phyloP scores from a whole-genome alignment of 2,113 vertebrate genomes.

The Macaca fascicularis region T2T-MFA8v1.1 NC_088379.1:91411501-91412000 shows the following conservation, averaged over 20 bases:
- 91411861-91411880: neutral
- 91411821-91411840: neutral
- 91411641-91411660: conserved; percentile 20
- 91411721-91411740: conserved; percentile 64
- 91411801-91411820: conserved; percentile 29
- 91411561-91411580: conserved; percentile 65
- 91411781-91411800: conserved; percentile 13
- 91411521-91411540: neutral
- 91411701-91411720: conserved; percentile 77
- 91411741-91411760: conserved; percentile 31
- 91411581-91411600: neutral
- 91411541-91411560: neutral
- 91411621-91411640: conserved; percentile 67
- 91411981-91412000: neutral
- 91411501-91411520: conserved; percentile 54
- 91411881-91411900: neutral
- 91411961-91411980: neutral
- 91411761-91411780: conserved; percentile 48
- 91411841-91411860: neutral
- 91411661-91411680: conserved; percentile 57
- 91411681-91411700: conserved; percentile 51
- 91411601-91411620: conserved; percentile 22
- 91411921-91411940: neutral
- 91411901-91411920: neutral
- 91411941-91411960: neutral